Conservation (phyloP, 1,140 invertebrate species). For the Nixonia krombeini region DNA sequence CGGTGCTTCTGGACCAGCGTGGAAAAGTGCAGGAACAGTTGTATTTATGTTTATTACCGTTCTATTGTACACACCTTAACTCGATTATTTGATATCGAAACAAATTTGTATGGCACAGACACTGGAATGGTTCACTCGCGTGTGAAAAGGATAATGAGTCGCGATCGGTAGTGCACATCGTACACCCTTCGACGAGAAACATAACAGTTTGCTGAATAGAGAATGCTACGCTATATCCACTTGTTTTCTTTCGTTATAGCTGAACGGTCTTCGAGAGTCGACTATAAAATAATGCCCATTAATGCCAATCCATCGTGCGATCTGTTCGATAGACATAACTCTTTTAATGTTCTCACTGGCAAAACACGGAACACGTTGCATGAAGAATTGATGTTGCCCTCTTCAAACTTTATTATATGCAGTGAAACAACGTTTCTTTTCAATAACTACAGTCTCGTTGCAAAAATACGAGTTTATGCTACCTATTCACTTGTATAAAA, state of each 20-base stretch:
- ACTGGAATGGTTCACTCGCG: conserved; percentile 32
- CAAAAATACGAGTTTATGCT: no score
- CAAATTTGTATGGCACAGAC: conserved; percentile 41
- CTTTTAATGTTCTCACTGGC: conserved; percentile 46
- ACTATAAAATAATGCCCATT: conserved; percentile 46
- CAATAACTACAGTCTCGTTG: no score
- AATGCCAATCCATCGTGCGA: conserved; percentile 47
- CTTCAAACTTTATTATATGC: conserved; percentile 41
- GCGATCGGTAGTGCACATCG: conserved; percentile 30
- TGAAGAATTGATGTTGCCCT: conserved; percentile 42
- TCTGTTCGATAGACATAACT: conserved; percentile 45
- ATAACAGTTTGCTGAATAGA: conserved; percentile 17
- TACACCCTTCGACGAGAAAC: conserved; percentile 17
- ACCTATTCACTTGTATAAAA: no score
- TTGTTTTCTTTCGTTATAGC: conserved; percentile 37
- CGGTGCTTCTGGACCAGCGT: no score
- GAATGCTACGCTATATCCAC: conserved; percentile 12
- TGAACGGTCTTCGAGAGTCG: conserved; percentile 28
- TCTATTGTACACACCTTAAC: conserved; percentile 20
- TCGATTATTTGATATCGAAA: conserved; percentile 35
- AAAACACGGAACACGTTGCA: conserved; percentile 42
- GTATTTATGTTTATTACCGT: conserved; percentile 46
- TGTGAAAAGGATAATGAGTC: conserved; percentile 41
- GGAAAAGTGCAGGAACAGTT: neutral
- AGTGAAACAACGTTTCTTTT: no score